Base-by-base conservation (phyloP, 2,797 vertebrate genomes). In the Artibeus lituratus region DNA sequence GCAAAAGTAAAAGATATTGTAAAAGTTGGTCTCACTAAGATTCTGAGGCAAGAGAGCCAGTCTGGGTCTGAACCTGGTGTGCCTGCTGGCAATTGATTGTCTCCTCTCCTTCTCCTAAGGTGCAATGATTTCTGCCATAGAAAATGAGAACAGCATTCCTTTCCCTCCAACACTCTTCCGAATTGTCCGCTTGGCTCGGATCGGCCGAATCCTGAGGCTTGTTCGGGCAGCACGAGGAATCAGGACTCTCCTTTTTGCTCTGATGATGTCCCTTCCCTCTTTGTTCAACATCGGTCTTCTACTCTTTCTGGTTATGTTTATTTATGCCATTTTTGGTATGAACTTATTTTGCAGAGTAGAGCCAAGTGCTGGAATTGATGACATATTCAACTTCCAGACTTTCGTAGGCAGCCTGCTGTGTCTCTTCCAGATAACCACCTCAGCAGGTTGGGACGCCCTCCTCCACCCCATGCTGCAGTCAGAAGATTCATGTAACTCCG, bases 281-380 rank as follows among this genome's bases (percentile, higher is more conserved):
- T 98, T 99, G 5, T 98, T 98, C 96, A 99, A 98, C 91, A 98
- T 99, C 0, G 98, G 98, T 1, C 98, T 99, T 32, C 80, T 99
- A 7, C 98, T 99, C 89, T 98, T 99, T 47, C 96, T 99, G 19
- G 97, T 99, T 32, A 99, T 99, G 98, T 99, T 98, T 85, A 99
- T 99, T 86, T 99, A 99, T 42, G 98, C 98, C 81, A 98, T 99
- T 16, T 98, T 99, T 70, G 98, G 98, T 47, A 99, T 99, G 98
- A 96, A 94, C 19, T 98, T 92, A 39, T 98, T 99, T 59, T 96
- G 96, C 82, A 95, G 72, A 5, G 80, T 98, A n/a, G 10, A 0
- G 3, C 44, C 0, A 21, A 26, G n/a, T 2, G 87, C 29, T 6
- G 98, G 97, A 0, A 98, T 99, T 3, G 96, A 98, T 18, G 22